These are phyloP conservation scores for Drosophila multiciliata DNA, from an alignment of 2,888 invertebrate species.

Conservation along the genomic window DNA sequence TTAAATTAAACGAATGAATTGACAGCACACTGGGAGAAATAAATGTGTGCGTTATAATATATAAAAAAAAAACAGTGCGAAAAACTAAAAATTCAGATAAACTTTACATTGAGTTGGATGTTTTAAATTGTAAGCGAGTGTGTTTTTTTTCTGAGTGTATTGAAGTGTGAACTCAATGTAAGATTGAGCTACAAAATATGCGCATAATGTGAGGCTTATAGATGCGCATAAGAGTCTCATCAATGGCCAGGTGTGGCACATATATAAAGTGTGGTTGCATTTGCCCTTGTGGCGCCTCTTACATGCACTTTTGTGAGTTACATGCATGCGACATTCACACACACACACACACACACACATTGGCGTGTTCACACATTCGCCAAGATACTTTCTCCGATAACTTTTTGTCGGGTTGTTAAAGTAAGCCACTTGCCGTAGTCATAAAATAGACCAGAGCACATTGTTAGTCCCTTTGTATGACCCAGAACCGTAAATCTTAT, in stretches of 20 bases:
- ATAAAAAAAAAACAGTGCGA: neutral
- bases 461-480: slow-evolving; percentile 56
- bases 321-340: slow-evolving; percentile 34
- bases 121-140: neutral
- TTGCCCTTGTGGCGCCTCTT: slow-evolving; percentile 21
- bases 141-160: neutral
- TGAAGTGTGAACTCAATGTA: neutral
- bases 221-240: slow-evolving; percentile 47
- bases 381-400: slow-evolving; percentile 32
- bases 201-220: slow-evolving; percentile 21
- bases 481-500: slow-evolving; percentile 56
- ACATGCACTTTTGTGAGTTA: slow-evolving; percentile 36
- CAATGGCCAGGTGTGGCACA: slow-evolving; percentile 33
- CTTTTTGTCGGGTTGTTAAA: slow-evolving; percentile 57
- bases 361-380: slow-evolving; percentile 3
- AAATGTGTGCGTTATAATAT: neutral
- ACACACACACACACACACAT: slow-evolving; percentile 10
- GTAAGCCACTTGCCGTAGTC: slow-evolving; percentile 66
- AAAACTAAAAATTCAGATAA: neutral
- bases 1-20: slow-evolving; percentile 57
- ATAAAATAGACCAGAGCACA: slow-evolving; percentile 53
- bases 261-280: slow-evolving; percentile 7
- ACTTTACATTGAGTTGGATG: neutral
- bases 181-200: slow-evolving; percentile 17
- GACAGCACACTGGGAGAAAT: slow-evolving; percentile 22